Base-by-base conservation (phyloP, 2,113 vertebrate genomes). In the Tupaia tana region DNA sequence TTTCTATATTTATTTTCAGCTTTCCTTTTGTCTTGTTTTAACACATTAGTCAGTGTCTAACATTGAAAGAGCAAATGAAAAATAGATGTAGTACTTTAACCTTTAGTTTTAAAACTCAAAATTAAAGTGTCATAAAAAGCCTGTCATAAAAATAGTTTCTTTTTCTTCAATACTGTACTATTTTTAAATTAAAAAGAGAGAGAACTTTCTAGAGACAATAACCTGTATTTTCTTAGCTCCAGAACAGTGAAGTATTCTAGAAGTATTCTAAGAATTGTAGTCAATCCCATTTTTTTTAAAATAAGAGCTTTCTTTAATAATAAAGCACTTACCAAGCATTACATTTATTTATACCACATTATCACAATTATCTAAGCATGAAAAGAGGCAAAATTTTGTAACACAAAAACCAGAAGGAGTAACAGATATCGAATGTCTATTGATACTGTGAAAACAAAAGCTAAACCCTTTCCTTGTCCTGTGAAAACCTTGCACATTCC, bases 11-110 rank as follows among this genome's bases (percentile, higher is more conserved):
- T 75, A 90, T 81, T 92, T 95, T 27, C 31, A 92, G 69, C 79
- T 43, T 69, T 69, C 1, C 16, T 3, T 34, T 4, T 13, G 25
- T 86, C 25, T n/a, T 11, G 61, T 95, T 97, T 96, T 92, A 98
- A 95, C 75, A 75, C 69, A 94, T 95, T 95, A 95, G 56, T 95
- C 73, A 96, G 58, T 95, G 66, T 85, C 61, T 93, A 96, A 96
- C 74, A 74, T 85, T 95, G 12, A 22, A 90, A 93, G 18, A 95
- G 13, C 52, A 95, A 95, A 96, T 95, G 67, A 90, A 95, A 97
- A 96, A 43, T 69, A 83, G 88, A 54, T 93, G 69, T 86, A 93
- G 86, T 71, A 86, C 7, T 96, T 96, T 94, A 75, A 79, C 0
- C 13, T 97, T 96, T 96, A 64, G 20, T 24, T 98, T 97, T 9